These are phyloP conservation scores for Sesamia inferens DNA, from an alignment of 2,888 invertebrate species.

Conservation along the genomic window DNA sequence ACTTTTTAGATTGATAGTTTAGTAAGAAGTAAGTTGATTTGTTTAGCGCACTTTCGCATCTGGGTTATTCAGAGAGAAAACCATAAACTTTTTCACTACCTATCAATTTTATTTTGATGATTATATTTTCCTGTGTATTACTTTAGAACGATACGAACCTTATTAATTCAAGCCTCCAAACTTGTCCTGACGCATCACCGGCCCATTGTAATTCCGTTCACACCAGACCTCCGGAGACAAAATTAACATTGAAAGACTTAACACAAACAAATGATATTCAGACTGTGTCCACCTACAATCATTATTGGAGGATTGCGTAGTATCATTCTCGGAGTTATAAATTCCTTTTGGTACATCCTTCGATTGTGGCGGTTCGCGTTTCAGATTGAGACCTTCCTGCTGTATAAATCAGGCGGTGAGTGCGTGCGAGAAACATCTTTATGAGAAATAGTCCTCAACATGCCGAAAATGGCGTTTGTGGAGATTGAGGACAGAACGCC, in stretches of 20 bases:
- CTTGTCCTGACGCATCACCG: slow-evolving; percentile 53
- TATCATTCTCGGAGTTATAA: slow-evolving; percentile 74
- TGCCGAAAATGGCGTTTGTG: slow-evolving; percentile 63
- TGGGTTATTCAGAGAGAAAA: slow-evolving; percentile 9
- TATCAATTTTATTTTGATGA: slow-evolving; percentile 23
- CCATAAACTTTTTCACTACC: background rate
- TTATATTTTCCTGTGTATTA: slow-evolving; percentile 1
- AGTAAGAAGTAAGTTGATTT: slow-evolving; percentile 59
- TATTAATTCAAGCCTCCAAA: slow-evolving; percentile 58
- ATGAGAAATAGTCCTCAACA: slow-evolving; percentile 57
- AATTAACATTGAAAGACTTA: slow-evolving; percentile 78
- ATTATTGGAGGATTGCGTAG: slow-evolving; percentile 73
- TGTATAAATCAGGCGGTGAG: slow-evolving; percentile 69
- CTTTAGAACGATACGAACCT: slow-evolving; percentile 17
- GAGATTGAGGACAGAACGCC: slow-evolving; percentile 68
- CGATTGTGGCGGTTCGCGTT: slow-evolving; percentile 77
- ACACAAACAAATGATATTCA: slow-evolving; percentile 82
- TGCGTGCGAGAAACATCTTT: slow-evolving; percentile 59
- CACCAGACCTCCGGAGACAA: slow-evolving; percentile 66
- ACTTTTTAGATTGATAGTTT: slow-evolving; percentile 67
- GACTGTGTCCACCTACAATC: slow-evolving; percentile 81
- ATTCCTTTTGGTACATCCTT: slow-evolving; percentile 85
- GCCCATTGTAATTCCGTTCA: slow-evolving; percentile 70
- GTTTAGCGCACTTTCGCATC: slow-evolving; percentile 33
- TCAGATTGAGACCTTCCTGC: slow-evolving; percentile 83